Percentiles rank a stretch among this genome's conserved stretches.
phyloP scores from a whole-genome alignment of 2,113 vertebrate species.

The Fulmarus glacialis region DNA sequence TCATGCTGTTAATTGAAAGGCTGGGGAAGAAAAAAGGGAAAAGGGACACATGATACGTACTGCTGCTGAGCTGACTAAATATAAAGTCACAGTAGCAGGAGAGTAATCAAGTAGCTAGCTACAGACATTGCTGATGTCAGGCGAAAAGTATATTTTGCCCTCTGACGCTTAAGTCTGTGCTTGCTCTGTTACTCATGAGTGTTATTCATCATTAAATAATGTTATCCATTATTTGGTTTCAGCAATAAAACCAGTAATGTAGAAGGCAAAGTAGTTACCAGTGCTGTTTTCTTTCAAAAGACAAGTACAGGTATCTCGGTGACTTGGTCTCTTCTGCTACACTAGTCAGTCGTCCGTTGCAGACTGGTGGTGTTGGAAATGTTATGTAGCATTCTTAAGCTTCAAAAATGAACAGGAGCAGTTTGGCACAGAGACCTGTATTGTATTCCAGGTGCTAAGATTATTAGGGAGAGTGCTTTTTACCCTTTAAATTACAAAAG shows the following conservation, averaged over 20 bases:
- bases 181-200: background rate
- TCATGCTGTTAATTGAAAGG: background rate
- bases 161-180: background rate
- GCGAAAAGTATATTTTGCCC: background rate
- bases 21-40: background rate
- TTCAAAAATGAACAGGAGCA: background rate
- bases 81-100: background rate
- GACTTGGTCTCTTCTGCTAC: background rate
- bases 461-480: background rate
- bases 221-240: background rate
- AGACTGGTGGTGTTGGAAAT: background rate
- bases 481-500: background rate
- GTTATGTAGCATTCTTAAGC: background rate
- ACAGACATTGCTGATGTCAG: slow-evolving; percentile 18
- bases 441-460: background rate
- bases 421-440: background rate
- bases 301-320: background rate
- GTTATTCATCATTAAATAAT: background rate
- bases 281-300: background rate
- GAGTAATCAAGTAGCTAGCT: background rate
- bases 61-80: background rate
- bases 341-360: fast-evolving
- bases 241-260: background rate
- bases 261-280: background rate
- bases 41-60: background rate